A percentile compares a stretch with the other conserved stretches of the same genome.
These are phyloP conservation scores for Paratrypauchen microcephalus DNA, from an alignment of 2,797 vertebrate species.

Conservation along the genomic window DNA sequence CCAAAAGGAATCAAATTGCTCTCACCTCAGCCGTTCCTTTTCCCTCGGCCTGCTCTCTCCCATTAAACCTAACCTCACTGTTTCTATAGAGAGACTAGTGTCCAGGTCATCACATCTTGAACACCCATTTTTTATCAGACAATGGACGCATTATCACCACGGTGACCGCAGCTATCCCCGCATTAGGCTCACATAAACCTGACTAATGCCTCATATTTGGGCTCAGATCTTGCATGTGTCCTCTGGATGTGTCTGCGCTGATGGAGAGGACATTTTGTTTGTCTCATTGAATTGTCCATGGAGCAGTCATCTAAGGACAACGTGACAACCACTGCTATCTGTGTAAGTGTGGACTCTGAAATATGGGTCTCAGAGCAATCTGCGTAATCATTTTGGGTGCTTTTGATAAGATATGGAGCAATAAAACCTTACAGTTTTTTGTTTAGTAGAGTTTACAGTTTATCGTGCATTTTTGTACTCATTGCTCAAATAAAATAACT, in stretches of 20 bases:
- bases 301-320: neutral
- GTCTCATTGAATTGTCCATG: neutral
- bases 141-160: neutral
- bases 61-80: neutral
- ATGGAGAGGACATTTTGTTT: constrained; percentile 9
- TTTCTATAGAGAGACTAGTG: neutral
- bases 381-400: neutral
- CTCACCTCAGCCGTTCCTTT: neutral
- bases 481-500: too few species aligned
- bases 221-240: neutral
- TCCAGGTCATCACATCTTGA: neutral
- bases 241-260: neutral
- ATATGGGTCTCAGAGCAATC: neutral
- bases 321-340: constrained; percentile 9
- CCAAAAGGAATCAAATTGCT: too few species aligned
- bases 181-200: constrained; percentile 4
- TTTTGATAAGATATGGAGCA: neutral
- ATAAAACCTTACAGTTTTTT: neutral
- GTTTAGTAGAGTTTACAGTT: neutral
- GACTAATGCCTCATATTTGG: constrained; percentile 10
- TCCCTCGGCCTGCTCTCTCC: neutral
- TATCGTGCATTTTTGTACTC: neutral
- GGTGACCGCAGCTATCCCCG: neutral
- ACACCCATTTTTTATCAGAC: neutral
- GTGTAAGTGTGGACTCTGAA: constrained; percentile 1